Evolutionary conservation across 2,113 vertebrate species (phyloP), one percentile per base, ranked within the genome.

Genomic region (Sinocyclocheilus grahami): DNA sequence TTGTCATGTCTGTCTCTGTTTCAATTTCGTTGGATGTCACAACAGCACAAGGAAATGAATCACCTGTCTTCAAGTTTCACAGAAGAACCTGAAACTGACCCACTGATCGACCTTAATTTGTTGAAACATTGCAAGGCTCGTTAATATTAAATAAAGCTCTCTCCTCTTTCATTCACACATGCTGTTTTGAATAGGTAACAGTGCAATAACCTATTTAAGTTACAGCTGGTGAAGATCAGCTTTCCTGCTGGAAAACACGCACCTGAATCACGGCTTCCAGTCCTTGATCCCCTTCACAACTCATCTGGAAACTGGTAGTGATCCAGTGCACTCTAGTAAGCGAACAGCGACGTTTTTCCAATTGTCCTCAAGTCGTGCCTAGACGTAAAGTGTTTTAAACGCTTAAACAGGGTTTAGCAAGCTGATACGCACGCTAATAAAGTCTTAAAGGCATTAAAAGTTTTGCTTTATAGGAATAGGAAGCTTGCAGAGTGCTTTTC

Each of bases 261-360:
- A 94, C 95, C 94, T 94, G 94, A 91, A 95, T 95, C 89, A 95
- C 93, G 77, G 92, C 93, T 86, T 93, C 93, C 87, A 95, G 90
- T 88, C 91, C 65, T 77, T 79, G 79, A 4, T 89, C 93, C 55
- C 33, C 90, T 14, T 46, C 87, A 85, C 79, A 90, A 87, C 81
- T 93, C 94, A 95, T 95, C 12, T 37, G 62, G 51, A 53, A 85
- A 27, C 42, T 30, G 48, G 76, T 62, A 37, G 63, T 48, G 37
- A 63, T 55, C 76, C 60, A 67, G 37, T 37, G 39, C 39, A 51
- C 24, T 48, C 30, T 39, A 39, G 39, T 7, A n/a, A 16, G 22
- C 33, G 42, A n/a, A 76, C 27, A 75, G 27, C 39, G 24, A 58
- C 39, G 12, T 39, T 81, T 81, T 81, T 46, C 53, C 77, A 60